These are phyloP conservation scores for Smittia aterrima DNA, from an alignment of 2,888 invertebrate genomes.

Conservation along the genomic window DNA sequence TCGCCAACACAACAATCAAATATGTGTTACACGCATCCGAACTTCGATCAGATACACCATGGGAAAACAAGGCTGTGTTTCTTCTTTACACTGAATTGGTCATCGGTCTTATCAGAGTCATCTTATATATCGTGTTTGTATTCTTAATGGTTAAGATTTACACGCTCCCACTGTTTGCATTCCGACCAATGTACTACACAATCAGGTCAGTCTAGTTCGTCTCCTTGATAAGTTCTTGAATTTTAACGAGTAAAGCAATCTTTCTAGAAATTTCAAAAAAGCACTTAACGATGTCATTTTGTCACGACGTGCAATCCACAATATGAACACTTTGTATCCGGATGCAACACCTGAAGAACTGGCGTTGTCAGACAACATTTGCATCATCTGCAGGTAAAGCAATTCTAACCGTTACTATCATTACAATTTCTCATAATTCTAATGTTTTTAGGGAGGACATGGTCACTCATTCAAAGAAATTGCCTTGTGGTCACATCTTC, in stretches of 20 bases:
- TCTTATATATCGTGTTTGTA: slow-evolving; percentile 90
- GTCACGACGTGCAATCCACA: slow-evolving; percentile 92
- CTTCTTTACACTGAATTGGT: slow-evolving; percentile 93
- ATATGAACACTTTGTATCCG: slow-evolving; percentile 97
- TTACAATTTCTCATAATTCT: neutral
- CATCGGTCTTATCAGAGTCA: slow-evolving; percentile 80
- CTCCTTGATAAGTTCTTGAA: too few species aligned
- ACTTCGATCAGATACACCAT: slow-evolving; percentile 80
- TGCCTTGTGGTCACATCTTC: slow-evolving; percentile 99
- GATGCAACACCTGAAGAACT: slow-evolving; percentile 93
- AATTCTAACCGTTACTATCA: neutral
- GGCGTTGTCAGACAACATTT: slow-evolving; percentile 91
- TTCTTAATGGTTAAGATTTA: slow-evolving; percentile 96
- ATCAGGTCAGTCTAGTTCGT: slow-evolving; percentile 80
- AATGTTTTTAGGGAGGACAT: slow-evolving; percentile 60
- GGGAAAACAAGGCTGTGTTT: slow-evolving; percentile 99
- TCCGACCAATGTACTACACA: slow-evolving; percentile 99
- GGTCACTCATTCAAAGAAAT: slow-evolving; percentile 80
- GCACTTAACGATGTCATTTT: slow-evolving; percentile 95
- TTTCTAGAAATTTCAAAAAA: slow-evolving; percentile 86
- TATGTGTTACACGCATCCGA: slow-evolving; percentile 84
- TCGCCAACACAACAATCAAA: slow-evolving; percentile 89
- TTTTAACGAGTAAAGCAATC: too few species aligned
- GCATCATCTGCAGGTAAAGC: slow-evolving; percentile 86
- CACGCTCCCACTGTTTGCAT: slow-evolving; percentile 95